Base-by-base conservation (phyloP, 2,888 invertebrate species). In the Synergus itoensis region DNA sequence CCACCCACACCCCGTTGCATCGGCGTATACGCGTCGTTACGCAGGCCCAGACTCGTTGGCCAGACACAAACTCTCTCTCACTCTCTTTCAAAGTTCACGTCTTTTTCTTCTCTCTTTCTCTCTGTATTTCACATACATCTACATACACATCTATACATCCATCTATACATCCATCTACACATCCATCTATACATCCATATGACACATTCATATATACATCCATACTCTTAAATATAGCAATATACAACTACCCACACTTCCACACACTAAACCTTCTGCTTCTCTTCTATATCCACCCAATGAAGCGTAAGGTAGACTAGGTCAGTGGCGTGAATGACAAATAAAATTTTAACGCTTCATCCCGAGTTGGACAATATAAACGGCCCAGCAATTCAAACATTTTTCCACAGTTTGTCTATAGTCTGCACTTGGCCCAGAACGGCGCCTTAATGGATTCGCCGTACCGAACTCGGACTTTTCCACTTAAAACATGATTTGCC, bases 21-120 rank as follows among this genome's bases (percentile, higher is more conserved):
- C 88, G 88, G 86, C 86, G 89, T 89, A 86, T 87, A 89, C 89
- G 90, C 90, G 90, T 90, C 88, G 89, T 90, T 89, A 91, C 91
- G 91, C 91, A 91, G 89, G 88, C 90, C 82, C 84, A 82, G 84
- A 84, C 84, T 82, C 80, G 82, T 82, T 84, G 85, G 81, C 85
- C 76, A 84, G 93, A 93, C 93, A 92, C 85, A 87, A 84, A 84
- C 84, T 77, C 79, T 79, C 79, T 28, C 60, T 80, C 60, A 75
- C 69, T 77, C 78, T 81, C 77, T 80, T 80, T 79, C 62, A 48
- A 73, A 73, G 53, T 73, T 73, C 62, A 62, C 28, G 11, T 48
- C 67, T 53, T 73, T 21, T 76, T 77, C 64, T 36, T 80, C 80
- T 45, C 77, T 75, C 77, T 83, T 63, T 60, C 62, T 65, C 76